Percentiles rank a stretch among this genome's conserved stretches.
These are phyloP conservation scores for Prenolepis imparis DNA, from an alignment of 2,888 invertebrate genomes.

Conservation along the genomic window DNA sequence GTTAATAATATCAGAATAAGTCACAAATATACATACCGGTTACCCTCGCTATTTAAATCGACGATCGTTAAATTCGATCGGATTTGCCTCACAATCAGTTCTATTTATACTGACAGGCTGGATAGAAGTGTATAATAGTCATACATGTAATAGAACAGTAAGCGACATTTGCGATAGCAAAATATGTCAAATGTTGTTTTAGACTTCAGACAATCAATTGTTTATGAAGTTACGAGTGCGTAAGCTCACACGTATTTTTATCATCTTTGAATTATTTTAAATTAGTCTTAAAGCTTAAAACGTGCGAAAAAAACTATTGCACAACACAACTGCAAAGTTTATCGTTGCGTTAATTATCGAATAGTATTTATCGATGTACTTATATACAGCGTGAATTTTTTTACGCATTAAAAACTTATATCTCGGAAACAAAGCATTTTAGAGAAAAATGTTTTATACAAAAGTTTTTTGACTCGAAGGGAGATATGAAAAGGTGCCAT, in stretches of 20 bases:
- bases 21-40: conserved; percentile 1
- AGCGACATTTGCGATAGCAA: conserved; percentile 13
- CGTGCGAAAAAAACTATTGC: not conserved
- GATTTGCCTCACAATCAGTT: not conserved
- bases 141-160: not conserved
- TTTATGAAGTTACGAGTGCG: not conserved
- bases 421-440: too few species aligned
- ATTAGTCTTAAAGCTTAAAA: conserved; percentile 13
- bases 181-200: not conserved
- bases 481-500: too few species aligned
- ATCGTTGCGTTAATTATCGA: not conserved
- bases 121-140: not conserved
- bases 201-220: not conserved
- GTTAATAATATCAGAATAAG: conserved; percentile 39
- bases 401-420: too few species aligned
- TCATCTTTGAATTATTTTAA: conserved; percentile 14
- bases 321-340: conserved; percentile 1
- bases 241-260: conserved; percentile 19
- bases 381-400: too few species aligned
- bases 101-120: not conserved
- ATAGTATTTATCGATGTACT: not conserved
- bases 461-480: too few species aligned
- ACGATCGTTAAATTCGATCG: conserved; percentile 11
- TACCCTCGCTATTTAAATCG: not conserved
- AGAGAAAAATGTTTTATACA: too few species aligned